A percentile compares a stretch with the other conserved stretches of the same genome.
These are phyloP conservation scores for Sitta europaea DNA, from an alignment of 2,113 vertebrate genomes.

Conservation along the genomic window DNA sequence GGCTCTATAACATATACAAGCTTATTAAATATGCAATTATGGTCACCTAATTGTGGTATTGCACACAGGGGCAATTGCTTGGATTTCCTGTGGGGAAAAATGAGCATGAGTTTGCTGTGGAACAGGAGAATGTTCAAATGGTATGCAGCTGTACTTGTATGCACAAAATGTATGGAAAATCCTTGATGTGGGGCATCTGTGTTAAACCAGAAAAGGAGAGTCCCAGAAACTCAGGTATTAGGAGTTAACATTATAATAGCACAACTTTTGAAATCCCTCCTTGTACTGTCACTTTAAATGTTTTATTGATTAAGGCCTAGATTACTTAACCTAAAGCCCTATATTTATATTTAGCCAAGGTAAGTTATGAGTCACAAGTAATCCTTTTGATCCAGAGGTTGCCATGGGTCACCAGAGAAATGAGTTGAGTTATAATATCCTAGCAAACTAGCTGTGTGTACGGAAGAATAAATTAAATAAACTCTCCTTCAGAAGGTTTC, in stretches of 20 bases:
- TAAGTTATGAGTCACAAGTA: conserved; percentile 69
- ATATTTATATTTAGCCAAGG: conserved; percentile 68
- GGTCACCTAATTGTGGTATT: conserved; percentile 46
- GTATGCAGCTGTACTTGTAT: not conserved
- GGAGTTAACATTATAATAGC: conserved; percentile 25
- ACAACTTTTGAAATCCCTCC: conserved; percentile 28
- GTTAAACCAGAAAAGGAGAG: not conserved
- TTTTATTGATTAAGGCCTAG: conserved; percentile 68
- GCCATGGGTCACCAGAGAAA: conserved; percentile 67
- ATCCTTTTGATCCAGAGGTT: conserved; percentile 67
- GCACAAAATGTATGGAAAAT: not conserved
- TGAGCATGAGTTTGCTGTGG: not conserved
- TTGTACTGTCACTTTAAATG: conserved; percentile 65
- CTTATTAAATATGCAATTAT: conserved; percentile 42
- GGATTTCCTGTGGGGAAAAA: conserved; percentile 56
- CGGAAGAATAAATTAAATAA: conserved; percentile 66
- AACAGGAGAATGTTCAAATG: not conserved
- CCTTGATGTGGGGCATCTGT: not conserved
- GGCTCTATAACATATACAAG: not conserved
- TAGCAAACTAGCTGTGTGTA: conserved; percentile 54
- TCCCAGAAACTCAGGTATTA: conserved; percentile 12
- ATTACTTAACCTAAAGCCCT: conserved; percentile 69
- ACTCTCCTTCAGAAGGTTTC: conserved; percentile 26
- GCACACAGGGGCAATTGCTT: conserved; percentile 41
- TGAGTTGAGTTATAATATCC: conserved; percentile 66